These are phyloP conservation scores for Cremastinae sp. DNA, from an alignment of 2,888 invertebrate genomes.

Conservation along the genomic window DNA sequence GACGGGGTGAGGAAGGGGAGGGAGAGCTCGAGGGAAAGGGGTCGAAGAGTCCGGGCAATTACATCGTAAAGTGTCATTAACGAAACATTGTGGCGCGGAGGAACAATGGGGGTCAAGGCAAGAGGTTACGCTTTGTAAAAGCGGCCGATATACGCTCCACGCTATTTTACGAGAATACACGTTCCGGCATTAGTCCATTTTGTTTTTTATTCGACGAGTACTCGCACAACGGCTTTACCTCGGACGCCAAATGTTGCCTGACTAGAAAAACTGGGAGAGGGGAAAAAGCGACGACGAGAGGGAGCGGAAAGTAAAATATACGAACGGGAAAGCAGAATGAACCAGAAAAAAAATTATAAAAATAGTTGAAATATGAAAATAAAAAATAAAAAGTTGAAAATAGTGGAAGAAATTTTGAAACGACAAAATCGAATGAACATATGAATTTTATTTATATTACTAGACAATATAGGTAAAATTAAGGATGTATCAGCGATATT, in stretches of 20 bases:
- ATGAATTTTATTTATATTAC: too few species aligned
- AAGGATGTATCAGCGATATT: too few species aligned
- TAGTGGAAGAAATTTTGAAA: too few species aligned
- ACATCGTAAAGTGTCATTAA: conserved; percentile 75
- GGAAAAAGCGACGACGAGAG: too few species aligned
- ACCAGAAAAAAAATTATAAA: too few species aligned
- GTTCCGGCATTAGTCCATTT: conserved; percentile 42
- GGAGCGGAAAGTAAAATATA: too few species aligned
- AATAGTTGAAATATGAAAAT: too few species aligned
- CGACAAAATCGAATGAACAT: too few species aligned
- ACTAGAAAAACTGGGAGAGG: not conserved
- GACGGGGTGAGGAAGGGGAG: conserved; percentile 17
- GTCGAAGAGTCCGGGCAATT: conserved; percentile 66
- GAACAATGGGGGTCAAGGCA: conserved; percentile 57
- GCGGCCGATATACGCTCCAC: not conserved
- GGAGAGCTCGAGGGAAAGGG: conserved; percentile 52
- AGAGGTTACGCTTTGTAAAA: conserved; percentile 4
- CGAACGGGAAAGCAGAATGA: not conserved
- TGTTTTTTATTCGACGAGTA: conserved; percentile 12
- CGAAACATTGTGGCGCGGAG: conserved; percentile 67
- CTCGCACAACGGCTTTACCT: conserved; percentile 54
- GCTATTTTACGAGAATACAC: too few species aligned
- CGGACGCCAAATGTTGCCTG: conserved; percentile 76
- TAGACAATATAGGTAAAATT: too few species aligned
- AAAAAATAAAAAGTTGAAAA: too few species aligned